phyloP scores from a whole-genome alignment of 1,140 invertebrate genomes.

The Drosophila navojoa region DNA sequence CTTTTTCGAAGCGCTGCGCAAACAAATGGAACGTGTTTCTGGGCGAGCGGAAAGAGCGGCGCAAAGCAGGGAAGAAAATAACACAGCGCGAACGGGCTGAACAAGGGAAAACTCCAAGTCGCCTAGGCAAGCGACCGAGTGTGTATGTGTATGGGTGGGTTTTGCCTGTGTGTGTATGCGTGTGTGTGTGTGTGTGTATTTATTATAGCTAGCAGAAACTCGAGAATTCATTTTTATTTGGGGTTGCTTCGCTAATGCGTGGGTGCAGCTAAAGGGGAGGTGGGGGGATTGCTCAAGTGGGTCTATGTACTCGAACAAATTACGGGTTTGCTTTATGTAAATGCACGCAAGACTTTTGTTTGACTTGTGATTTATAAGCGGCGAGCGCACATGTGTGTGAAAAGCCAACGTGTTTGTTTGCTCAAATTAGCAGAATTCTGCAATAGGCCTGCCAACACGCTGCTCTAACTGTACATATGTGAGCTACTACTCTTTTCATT shows the following conservation, averaged over 20 bases:
- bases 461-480: conserved; percentile 17
- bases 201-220: conserved; percentile 30
- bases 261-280: background rate
- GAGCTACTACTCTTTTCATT: background rate
- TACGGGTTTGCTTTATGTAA: conserved; percentile 53
- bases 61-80: conserved; percentile 35
- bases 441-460: background rate
- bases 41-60: conserved; percentile 12
- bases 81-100: conserved; percentile 29
- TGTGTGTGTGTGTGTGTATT: conserved; percentile 45
- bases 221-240: conserved; percentile 41
- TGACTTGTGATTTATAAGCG: conserved; percentile 22
- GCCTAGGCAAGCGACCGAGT: background rate
- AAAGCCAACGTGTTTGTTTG: background rate
- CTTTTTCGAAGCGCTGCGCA: conserved; percentile 50
- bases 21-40: conserved; percentile 48
- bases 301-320: conserved; percentile 52
- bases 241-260: conserved; percentile 37
- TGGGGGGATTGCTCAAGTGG: background rate
- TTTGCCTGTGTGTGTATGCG: conserved; percentile 13
- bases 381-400: conserved; percentile 7
- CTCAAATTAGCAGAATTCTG: conserved; percentile 9
- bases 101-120: conserved; percentile 54
- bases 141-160: conserved; percentile 9
- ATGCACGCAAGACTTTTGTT: conserved; percentile 41